Base-by-base conservation (phyloP, 2,888 invertebrate species). In the Steromphala cineraria region DNA sequence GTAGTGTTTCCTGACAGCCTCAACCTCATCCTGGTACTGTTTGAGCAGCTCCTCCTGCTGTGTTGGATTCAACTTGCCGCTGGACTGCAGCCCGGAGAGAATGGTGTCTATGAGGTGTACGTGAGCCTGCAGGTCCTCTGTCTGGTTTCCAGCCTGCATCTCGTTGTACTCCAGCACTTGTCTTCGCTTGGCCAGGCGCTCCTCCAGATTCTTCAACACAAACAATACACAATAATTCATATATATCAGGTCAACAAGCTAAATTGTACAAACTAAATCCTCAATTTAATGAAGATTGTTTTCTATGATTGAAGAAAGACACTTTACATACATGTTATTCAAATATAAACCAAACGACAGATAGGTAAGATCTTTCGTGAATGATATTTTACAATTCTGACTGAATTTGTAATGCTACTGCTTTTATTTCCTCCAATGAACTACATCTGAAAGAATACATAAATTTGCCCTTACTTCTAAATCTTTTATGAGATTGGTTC, bases 11-110 rank as follows among this genome's bases (percentile, higher is more conserved):
- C 88, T 85, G 0, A 91, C 78, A 19, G 84, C 77, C 31, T 85
- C 81, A 19, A 90, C 62, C 53, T 91, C 89, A 19, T 86, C 84
- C 28, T 86, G 79, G 82, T 91, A 91, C 79, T 91, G 86, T 24
- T 87, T 83, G 13, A 91, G 82, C 15, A 92, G 78, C 75, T 91
- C 91, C 62, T 91, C 90, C 77, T 87, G 87, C 84, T 91, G 90
- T 80, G 86, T 87, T 55, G 91, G 90, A 1, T 82, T 76, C 17
- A 91, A 80, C 80, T 88, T 88, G 1, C 87, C 88, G 62, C 90
- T 90, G 19, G 84, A 80, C 4, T 92, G 87, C 19, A 90, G 82
- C 8, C 84, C 82, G 4, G 80, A 76, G 5, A 92, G 77, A 0
- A 87, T 81, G 19, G 88, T 85, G 19, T 85, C 83, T 67, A 90